These are phyloP conservation scores for Temnothorax longispinosus DNA, from an alignment of 1,140 invertebrate species.

Conservation along the genomic window DNA sequence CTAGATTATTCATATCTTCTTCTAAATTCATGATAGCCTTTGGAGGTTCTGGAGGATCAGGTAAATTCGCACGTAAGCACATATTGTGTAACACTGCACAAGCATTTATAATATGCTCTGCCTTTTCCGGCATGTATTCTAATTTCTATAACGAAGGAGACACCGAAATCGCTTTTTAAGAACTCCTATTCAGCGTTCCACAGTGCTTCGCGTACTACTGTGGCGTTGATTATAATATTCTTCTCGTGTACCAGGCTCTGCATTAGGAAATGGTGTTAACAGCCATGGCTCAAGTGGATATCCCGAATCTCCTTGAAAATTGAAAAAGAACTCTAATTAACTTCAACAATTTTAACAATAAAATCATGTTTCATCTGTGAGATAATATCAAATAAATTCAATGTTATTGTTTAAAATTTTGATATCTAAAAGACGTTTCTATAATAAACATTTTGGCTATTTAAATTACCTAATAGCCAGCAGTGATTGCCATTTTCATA, in stretches of 20 bases:
- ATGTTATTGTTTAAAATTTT: too few relatives aligned
- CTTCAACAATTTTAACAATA: not conserved
- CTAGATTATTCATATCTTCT: not conserved
- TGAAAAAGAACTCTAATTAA: not conserved
- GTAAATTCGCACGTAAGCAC: too few relatives aligned
- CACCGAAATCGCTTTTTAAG: too few relatives aligned
- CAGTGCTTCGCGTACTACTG: too few relatives aligned
- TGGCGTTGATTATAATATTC: not conserved
- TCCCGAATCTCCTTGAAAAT: not conserved
- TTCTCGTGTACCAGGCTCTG: not conserved
- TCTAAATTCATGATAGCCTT: not conserved
- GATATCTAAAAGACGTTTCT: too few relatives aligned
- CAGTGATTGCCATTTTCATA: not conserved
- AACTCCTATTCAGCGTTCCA: too few relatives aligned
- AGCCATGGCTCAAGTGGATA: not conserved
- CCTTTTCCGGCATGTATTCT: not conserved
- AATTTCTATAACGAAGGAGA: not conserved
- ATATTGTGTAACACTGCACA: not conserved
- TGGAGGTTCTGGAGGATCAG: not conserved
- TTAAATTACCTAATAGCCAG: not conserved
- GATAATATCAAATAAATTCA: too few relatives aligned
- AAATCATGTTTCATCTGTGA: not conserved
- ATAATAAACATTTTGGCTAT: not conserved
- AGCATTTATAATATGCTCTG: too few relatives aligned
- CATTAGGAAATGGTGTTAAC: not conserved